Evolutionary conservation across 2,113 vertebrate species (phyloP).

Genomic region (Cochlearius cochlearius): DNA sequence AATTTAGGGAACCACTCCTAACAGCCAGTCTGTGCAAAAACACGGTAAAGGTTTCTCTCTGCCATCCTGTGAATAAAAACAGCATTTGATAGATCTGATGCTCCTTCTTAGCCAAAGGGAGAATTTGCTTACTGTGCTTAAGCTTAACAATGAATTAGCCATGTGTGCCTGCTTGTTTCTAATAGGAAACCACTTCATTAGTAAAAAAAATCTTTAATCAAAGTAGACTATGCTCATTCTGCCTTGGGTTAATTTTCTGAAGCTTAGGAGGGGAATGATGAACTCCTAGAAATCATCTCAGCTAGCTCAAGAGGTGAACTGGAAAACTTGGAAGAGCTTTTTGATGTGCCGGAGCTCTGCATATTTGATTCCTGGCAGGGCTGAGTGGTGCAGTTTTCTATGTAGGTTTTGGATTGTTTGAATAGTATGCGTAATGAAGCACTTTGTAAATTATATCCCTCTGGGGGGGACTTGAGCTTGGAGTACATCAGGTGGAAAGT

Average conservation of each 20-base stretch:
- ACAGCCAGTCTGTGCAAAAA: not conserved
- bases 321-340: not conserved
- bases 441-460: not conserved
- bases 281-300: not conserved
- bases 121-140: not conserved
- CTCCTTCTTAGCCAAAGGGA: not conserved
- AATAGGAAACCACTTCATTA: not conserved
- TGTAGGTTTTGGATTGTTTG: not conserved
- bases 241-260: constrained; percentile 10
- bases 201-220: not conserved
- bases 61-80: not conserved
- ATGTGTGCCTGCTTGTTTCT: not conserved
- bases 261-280: not conserved
- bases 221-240: not conserved
- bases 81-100: not conserved
- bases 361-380: not conserved
- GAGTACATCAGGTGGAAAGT: not conserved
- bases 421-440: not conserved
- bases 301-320: not conserved
- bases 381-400: not conserved
- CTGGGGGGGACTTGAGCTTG: not conserved
- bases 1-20: not conserved
- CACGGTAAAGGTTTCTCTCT: not conserved
- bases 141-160: not conserved
- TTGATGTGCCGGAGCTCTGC: not conserved